phyloP scores from a whole-genome alignment of 2,888 invertebrate species.

The Cheilosia soror region DNA sequence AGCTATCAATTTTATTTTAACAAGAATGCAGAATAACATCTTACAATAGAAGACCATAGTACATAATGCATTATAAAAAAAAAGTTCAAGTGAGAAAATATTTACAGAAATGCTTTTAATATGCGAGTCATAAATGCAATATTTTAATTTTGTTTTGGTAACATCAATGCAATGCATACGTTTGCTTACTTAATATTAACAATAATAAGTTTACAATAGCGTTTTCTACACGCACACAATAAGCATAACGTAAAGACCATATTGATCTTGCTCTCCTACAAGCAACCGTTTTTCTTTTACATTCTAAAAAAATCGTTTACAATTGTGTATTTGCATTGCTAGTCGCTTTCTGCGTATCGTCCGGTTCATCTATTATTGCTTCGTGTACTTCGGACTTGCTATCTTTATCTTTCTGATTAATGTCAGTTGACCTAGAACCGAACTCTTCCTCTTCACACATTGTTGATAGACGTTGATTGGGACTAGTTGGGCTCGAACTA shows the following conservation, averaged over 20 bases:
- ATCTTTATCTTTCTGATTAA: slow-evolving; percentile 38
- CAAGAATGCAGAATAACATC: no score
- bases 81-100: no score
- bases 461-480: slow-evolving; percentile 88
- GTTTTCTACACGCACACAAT: background rate
- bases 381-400: background rate
- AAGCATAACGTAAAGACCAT: background rate
- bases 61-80: no score
- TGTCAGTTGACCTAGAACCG: slow-evolving; percentile 27
- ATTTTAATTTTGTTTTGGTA: no score
- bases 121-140: no score
- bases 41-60: no score
- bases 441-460: slow-evolving; percentile 94
- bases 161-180: no score
- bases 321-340: slow-evolving; percentile 52
- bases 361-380: slow-evolving; percentile 12
- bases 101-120: no score
- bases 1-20: no score
- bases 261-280: background rate
- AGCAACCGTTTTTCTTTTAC: background rate
- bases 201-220: no score
- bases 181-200: no score
- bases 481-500: slow-evolving; percentile 63
- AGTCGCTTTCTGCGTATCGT: slow-evolving; percentile 13
- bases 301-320: slow-evolving; percentile 18